phyloP scores from a whole-genome alignment of 2,113 vertebrate species.

The Semicossyphus pulcher region DNA sequence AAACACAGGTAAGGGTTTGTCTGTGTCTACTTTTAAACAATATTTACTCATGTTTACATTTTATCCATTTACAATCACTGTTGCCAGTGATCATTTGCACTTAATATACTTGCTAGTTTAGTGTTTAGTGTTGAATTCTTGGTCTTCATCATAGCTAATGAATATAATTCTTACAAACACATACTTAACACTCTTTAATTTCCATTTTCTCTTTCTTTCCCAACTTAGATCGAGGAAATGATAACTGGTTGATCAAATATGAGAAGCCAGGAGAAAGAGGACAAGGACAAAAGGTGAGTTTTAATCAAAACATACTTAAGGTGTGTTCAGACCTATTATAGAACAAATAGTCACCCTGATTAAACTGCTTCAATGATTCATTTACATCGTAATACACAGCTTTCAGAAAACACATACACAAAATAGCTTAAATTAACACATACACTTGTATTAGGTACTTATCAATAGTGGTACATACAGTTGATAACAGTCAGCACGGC shows the following conservation, averaged over 20 bases:
- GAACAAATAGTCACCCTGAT: neutral
- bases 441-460: too few relatives aligned
- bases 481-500: too few relatives aligned
- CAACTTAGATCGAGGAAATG: constrained; percentile 95
- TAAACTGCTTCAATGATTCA: neutral
- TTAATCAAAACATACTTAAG: neutral
- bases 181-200: too few relatives aligned
- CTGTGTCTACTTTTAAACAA: neutral
- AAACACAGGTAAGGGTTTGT: constrained; percentile 89
- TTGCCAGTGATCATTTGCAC: too few relatives aligned
- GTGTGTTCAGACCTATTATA: neutral
- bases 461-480: too few relatives aligned
- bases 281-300: constrained; percentile 84
- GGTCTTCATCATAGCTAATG: too few relatives aligned
- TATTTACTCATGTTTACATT: too few relatives aligned
- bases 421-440: too few relatives aligned
- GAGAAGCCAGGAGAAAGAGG: constrained; percentile 85
- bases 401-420: neutral
- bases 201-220: neutral
- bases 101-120: too few relatives aligned
- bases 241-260: constrained; percentile 97
- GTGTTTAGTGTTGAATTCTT: too few relatives aligned
- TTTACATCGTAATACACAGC: neutral
- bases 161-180: too few relatives aligned
- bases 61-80: too few relatives aligned